Conservation (phyloP, 2,797 vertebrate species). For the Rhodeus uyekii region DNA sequence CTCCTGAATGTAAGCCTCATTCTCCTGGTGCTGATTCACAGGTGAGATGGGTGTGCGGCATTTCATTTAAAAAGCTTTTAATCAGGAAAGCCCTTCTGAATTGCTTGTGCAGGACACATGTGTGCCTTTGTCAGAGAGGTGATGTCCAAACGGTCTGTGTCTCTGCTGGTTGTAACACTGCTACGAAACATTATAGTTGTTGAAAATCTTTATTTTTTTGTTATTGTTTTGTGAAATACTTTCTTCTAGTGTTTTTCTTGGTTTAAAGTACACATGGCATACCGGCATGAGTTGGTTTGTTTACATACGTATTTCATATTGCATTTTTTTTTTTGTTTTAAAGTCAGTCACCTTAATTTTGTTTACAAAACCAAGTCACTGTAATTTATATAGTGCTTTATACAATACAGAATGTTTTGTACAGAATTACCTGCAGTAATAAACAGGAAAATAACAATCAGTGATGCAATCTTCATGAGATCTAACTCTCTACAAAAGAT, state of each 20-base stretch:
- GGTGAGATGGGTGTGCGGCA: background rate
- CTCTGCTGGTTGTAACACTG: background rate
- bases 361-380: no score
- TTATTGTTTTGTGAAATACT: background rate
- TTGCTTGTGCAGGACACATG: conserved; percentile 25
- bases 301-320: background rate
- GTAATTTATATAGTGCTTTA: background rate
- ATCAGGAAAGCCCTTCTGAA: conserved; percentile 37
- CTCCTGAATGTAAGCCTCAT: conserved; percentile 16
- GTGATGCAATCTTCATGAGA: background rate
- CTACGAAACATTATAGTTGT: background rate
- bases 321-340: no score
- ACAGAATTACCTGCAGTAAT: background rate
- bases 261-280: background rate
- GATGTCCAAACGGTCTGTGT: conserved; percentile 8
- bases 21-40: conserved; percentile 29
- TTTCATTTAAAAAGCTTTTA: conserved; percentile 52
- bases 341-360: no score
- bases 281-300: background rate
- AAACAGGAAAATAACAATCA: background rate
- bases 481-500: no score
- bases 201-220: no score
- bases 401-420: background rate
- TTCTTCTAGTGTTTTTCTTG: background rate
- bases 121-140: conserved; percentile 6